phyloP scores from a whole-genome alignment of 2,797 vertebrate genomes.

The Sebastes hopkinsi region DNA sequence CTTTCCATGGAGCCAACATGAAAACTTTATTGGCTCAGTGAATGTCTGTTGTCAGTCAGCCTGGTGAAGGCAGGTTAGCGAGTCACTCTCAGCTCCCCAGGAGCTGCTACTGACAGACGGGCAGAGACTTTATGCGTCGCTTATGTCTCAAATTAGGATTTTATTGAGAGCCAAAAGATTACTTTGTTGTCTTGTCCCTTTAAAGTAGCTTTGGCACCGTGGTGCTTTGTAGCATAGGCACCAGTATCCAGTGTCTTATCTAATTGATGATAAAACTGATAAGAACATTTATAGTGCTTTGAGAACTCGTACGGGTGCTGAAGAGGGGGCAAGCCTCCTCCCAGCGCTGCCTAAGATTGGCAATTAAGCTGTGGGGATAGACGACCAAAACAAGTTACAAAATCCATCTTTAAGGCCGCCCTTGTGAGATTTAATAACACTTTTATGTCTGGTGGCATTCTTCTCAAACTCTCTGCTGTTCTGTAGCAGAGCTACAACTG shows the following conservation, averaged over 20 bases:
- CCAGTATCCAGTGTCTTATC: neutral
- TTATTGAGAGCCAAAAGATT: neutral
- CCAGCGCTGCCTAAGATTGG: neutral
- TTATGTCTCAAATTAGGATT: neutral
- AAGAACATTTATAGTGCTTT: neutral
- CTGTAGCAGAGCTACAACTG: neutral
- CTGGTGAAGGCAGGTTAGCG: neutral
- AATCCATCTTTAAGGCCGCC: neutral
- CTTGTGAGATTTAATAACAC: neutral
- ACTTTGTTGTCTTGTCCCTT: neutral
- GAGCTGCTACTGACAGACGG: too few species aligned
- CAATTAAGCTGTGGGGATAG: neutral
- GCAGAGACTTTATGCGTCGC: too few species aligned
- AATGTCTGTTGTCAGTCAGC: neutral
- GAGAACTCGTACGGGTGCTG: neutral
- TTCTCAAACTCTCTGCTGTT: neutral
- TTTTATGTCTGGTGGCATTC: neutral
- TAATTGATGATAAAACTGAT: constrained; percentile 5
- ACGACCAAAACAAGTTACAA: neutral
- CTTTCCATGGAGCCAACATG: neutral
- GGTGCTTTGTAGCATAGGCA: neutral
- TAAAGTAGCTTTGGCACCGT: neutral
- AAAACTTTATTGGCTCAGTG: neutral
- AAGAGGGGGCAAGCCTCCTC: neutral
- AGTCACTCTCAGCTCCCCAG: neutral